Base-by-base conservation (phyloP, 1,140 invertebrate species). In the Chymomyza costata region DNA sequence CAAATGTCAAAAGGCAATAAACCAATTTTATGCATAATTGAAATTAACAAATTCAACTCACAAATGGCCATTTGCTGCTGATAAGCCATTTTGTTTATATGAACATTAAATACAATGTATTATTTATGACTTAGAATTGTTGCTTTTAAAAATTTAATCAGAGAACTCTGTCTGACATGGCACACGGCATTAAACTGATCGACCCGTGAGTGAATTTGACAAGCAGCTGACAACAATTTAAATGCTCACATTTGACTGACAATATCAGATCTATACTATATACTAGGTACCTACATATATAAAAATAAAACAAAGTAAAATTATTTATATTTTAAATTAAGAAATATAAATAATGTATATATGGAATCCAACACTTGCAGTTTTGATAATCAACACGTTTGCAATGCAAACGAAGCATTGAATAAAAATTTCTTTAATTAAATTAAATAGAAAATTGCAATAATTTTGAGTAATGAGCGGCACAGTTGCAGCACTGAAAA, bases 21-120 rank as follows among this genome's bases (percentile, higher is more conserved):
- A 73, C 73, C 50, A 60, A 73, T 78, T 78, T 78, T 56, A 62
- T 67, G 73, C 73, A 47, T 80, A 78, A 80, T 78, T 78, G 67
- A 78, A 73, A 64, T 71, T 62, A 78, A 76, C 71, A 76, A 76
- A 76, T 76, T 76, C 53, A 32, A 56, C 13, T 47, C 43, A 56
- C 50, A 62, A 63, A 54, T 44, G 32, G 30, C 56, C 57, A 60
- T 80, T 59, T 34, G 6, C 6, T 19, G 49, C 38, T 68, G 69
- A 73, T 73, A 73, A 76, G 66, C 49, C 15, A 48, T 46, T 51
- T 39, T 37, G 37, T 48, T 45, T 50, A 47, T 41, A 31, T 14
- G 8, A 31, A 38, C 54, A 40, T 71, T 40, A 37, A 65, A 76
- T 60, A 76, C 66, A 48, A 63, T 76, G 73, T 71, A 54, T 43